Percentiles rank a stretch among this genome's conserved stretches.
phyloP scores from a whole-genome alignment of 2,113 vertebrate species.

The Gasterosteus nipponicus region DNA sequence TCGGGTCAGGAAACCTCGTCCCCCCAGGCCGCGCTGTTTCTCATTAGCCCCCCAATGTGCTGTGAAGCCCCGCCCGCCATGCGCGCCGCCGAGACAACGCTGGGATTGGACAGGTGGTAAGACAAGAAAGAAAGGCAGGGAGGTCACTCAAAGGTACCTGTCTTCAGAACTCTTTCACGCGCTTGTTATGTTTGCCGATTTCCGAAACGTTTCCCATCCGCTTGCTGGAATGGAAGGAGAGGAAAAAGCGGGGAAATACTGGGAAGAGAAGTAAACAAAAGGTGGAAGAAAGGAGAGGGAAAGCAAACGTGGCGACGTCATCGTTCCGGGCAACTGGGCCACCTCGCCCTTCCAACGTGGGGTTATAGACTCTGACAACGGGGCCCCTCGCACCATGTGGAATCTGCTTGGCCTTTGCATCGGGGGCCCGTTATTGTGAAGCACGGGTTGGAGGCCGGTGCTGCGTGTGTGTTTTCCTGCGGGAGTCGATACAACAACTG shows the following conservation, averaged over 20 bases:
- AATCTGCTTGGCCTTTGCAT: too few relatives aligned
- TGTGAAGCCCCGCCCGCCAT: slow-evolving; percentile 40
- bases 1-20: slow-evolving; percentile 68
- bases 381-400: neutral
- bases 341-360: too few relatives aligned
- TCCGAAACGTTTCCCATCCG: neutral
- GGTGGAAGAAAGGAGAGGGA: neutral
- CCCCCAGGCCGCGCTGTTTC: slow-evolving; percentile 61
- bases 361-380: neutral
- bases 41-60: slow-evolving; percentile 77
- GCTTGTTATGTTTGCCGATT: neutral
- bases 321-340: neutral
- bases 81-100: slow-evolving; percentile 1
- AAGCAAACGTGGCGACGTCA: neutral
- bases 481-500: neutral
- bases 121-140: neutral
- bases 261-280: neutral
- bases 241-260: neutral
- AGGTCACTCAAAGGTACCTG: neutral
- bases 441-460: too few relatives aligned
- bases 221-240: neutral
- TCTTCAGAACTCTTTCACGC: slow-evolving; percentile 33
- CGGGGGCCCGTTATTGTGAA: too few relatives aligned
- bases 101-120: slow-evolving; percentile 39
- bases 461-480: neutral